phyloP scores from a whole-genome alignment of 2,888 invertebrate species.

The Atethmia centrago region DNA sequence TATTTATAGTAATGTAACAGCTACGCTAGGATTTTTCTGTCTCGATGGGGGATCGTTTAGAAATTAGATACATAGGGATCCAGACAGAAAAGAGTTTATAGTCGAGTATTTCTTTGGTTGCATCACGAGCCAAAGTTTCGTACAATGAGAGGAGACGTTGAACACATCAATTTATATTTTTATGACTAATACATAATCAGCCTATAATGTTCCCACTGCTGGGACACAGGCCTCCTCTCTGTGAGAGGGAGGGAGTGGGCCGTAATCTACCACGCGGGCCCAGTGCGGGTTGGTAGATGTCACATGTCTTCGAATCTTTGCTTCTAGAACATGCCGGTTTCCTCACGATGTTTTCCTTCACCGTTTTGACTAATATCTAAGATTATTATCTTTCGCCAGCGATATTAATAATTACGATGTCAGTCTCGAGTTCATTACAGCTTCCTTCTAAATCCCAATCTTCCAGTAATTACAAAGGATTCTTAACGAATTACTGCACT shows the following conservation, averaged over 20 bases:
- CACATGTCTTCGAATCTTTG: too few relatives aligned
- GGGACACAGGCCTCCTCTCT: too few relatives aligned
- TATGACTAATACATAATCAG: too few relatives aligned
- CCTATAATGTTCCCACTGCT: too few relatives aligned
- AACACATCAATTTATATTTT: conserved; percentile 11
- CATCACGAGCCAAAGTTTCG: conserved; percentile 4
- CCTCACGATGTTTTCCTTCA: too few relatives aligned
- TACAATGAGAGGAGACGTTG: not conserved
- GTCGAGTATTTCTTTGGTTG: not conserved
- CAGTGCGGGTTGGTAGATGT: too few relatives aligned
- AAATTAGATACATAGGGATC: conserved; percentile 4
- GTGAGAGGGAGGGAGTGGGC: too few relatives aligned
- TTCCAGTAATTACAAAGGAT: not conserved
- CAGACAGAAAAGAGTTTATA: conserved; percentile 14
- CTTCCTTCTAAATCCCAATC: not conserved
- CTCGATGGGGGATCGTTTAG: not conserved
- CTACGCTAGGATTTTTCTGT: conserved; percentile 1
- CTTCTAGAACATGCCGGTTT: too few relatives aligned
- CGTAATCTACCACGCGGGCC: too few relatives aligned
- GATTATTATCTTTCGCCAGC: conserved; percentile 13
- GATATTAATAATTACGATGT: conserved; percentile 8
- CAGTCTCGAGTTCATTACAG: conserved; percentile 5
- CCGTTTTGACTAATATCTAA: conserved; percentile 26
- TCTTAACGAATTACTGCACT: not conserved
- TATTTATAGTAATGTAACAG: conserved; percentile 9